These are phyloP conservation scores for Drosophila pallidifrons DNA, from an alignment of 1,140 invertebrate species.

Conservation along the genomic window DNA sequence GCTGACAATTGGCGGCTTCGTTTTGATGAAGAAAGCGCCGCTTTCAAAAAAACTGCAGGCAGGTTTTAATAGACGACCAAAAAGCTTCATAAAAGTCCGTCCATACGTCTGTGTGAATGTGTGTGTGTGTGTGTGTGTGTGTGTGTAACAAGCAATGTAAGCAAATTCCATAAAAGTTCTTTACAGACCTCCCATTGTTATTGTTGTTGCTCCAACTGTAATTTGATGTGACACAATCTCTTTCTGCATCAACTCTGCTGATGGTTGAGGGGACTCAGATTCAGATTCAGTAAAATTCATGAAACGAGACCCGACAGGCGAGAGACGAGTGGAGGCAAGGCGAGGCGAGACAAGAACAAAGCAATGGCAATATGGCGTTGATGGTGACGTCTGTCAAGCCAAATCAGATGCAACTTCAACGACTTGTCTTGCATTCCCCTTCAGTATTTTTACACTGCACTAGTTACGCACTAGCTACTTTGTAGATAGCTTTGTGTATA, in stretches of 20 bases:
- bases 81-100: conserved; percentile 11
- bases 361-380: conserved; percentile 10
- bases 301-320: neutral
- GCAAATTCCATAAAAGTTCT: conserved; percentile 41
- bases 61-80: neutral
- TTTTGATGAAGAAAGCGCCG: conserved; percentile 23
- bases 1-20: conserved; percentile 33
- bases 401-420: conserved; percentile 12
- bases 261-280: conserved; percentile 25
- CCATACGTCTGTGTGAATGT: neutral
- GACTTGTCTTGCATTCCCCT: neutral
- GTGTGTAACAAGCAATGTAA: conserved; percentile 23
- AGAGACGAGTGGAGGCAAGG: neutral
- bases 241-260: conserved; percentile 37
- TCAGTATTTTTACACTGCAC: too few relatives aligned
- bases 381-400: conserved; percentile 9
- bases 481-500: too few relatives aligned
- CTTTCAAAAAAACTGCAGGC: conserved; percentile 20
- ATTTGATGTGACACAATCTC: conserved; percentile 53
- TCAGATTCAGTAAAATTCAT: conserved; percentile 7
- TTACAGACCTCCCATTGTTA: conserved; percentile 31
- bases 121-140: conserved; percentile 1
- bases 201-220: conserved; percentile 29
- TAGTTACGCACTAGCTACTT: too few relatives aligned
- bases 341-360: conserved; percentile 24